phyloP scores from a whole-genome alignment of 2,797 vertebrate species.

The Podargus strigoides region DNA sequence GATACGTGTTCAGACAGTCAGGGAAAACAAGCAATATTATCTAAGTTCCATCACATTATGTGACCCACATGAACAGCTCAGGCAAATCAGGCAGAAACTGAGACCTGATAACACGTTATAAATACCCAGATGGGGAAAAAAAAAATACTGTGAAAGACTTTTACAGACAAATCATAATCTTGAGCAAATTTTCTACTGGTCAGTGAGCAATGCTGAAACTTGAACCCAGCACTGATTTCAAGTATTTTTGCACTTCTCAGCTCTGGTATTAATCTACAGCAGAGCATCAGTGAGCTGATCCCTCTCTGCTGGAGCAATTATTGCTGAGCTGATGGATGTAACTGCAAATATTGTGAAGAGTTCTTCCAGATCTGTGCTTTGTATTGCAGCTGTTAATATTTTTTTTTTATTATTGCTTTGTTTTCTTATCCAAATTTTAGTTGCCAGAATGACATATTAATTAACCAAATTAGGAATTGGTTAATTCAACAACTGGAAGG shows the following conservation, averaged over 20 bases:
- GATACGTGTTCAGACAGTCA: neutral
- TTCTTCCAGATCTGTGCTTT: neutral
- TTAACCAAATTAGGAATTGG: constrained; percentile 22
- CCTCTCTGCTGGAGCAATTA: neutral
- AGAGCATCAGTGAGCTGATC: neutral
- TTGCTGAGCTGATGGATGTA: neutral
- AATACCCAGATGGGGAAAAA: neutral
- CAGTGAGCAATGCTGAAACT: neutral
- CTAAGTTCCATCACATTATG: neutral
- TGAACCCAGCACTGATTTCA: neutral
- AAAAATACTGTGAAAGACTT: neutral
- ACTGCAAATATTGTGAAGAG: neutral
- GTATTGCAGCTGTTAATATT: neutral
- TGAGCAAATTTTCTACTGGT: neutral
- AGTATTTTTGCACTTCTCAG: neutral
- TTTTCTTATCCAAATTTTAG: neutral
- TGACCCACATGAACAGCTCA: neutral
- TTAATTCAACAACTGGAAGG: constrained; percentile 41
- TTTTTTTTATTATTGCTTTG: neutral
- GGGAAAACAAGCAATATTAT: neutral
- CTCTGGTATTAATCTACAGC: neutral
- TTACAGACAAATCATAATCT: neutral
- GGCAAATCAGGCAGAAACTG: neutral
- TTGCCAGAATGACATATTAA: constrained; percentile 1
- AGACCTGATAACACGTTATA: neutral